These are phyloP conservation scores for Drosophila elegans DNA, from an alignment of 1,140 invertebrate genomes.

Conservation along the genomic window DNA sequence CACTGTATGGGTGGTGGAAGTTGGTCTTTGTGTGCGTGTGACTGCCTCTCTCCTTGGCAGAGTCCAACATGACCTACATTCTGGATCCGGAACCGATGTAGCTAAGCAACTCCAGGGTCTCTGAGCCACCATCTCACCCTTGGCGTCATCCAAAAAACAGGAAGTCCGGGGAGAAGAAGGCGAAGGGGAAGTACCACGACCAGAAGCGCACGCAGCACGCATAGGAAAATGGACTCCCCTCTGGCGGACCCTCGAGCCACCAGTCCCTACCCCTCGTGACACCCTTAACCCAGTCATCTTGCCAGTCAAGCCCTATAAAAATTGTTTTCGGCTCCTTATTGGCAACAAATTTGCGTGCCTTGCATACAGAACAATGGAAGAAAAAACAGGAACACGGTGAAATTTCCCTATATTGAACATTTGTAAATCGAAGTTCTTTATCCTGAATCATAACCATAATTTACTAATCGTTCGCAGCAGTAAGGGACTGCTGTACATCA, in stretches of 20 bases:
- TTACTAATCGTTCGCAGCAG: too few species aligned
- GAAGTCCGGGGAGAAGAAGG: conserved; percentile 8
- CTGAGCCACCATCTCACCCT: conserved; percentile 11
- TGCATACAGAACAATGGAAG: conserved; percentile 55
- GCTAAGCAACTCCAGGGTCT: conserved; percentile 63
- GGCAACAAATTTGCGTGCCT: conserved; percentile 76
- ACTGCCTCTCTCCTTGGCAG: not conserved
- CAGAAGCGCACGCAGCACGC: conserved; percentile 66
- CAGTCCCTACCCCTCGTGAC: not conserved
- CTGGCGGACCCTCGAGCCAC: conserved; percentile 4
- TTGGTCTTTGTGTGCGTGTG: not conserved
- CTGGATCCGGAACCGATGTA: conserved; percentile 50
- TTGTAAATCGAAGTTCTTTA: not conserved
- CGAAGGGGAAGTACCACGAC: not conserved
- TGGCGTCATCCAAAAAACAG: conserved; percentile 14
- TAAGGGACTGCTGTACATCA: too few species aligned
- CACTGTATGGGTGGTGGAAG: conserved; percentile 16
- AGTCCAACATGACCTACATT: conserved; percentile 74
- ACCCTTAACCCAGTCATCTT: conserved; percentile 20
- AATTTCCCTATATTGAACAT: not conserved
- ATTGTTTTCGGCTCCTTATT: conserved; percentile 76
- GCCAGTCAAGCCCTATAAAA: conserved; percentile 57
- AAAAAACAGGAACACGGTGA: conserved; percentile 7
- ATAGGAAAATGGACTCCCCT: conserved; percentile 50
- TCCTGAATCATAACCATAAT: too few species aligned